Conservation (phyloP, 2,797 vertebrate species). For the Lepidocolaptes lacrymiger region DNA sequence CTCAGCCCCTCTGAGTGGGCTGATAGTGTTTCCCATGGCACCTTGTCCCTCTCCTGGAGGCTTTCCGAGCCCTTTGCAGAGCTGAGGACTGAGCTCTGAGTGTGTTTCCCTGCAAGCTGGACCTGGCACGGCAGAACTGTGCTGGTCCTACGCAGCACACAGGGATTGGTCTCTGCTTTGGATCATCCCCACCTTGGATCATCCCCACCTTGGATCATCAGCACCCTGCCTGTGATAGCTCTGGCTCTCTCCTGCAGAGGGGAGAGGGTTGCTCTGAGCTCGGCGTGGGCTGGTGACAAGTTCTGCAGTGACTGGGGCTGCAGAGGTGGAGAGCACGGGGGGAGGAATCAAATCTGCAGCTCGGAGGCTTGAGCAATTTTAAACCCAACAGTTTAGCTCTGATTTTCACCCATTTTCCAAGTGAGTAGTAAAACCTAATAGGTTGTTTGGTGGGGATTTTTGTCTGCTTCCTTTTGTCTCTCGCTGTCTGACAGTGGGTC, state of each 20-base stretch:
- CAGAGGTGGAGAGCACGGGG: not conserved
- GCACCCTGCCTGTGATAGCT: not conserved
- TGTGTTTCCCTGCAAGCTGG: not conserved
- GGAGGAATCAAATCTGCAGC: not conserved
- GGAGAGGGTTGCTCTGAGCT: not conserved
- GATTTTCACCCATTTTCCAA: not conserved
- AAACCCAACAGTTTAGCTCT: not conserved
- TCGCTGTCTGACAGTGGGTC: accelerated
- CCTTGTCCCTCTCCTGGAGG: not conserved
- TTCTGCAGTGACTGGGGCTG: not conserved
- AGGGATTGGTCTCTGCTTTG: not conserved
- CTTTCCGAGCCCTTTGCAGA: not conserved
- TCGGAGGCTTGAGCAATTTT: not conserved
- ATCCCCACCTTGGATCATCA: not conserved
- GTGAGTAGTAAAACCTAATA: not conserved
- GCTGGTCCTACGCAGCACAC: not conserved
- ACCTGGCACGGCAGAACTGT: not conserved
- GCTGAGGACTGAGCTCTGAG: not conserved
- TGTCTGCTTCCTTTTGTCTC: not conserved
- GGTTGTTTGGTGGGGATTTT: not conserved
- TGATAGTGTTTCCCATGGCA: accelerated
- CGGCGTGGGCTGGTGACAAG: not conserved
- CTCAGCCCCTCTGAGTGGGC: not conserved
- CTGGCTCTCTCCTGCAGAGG: not conserved
- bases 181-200: not conserved